Conservation (phyloP, 2,888 invertebrate species). For the Xestia c-nigrum region DNA sequence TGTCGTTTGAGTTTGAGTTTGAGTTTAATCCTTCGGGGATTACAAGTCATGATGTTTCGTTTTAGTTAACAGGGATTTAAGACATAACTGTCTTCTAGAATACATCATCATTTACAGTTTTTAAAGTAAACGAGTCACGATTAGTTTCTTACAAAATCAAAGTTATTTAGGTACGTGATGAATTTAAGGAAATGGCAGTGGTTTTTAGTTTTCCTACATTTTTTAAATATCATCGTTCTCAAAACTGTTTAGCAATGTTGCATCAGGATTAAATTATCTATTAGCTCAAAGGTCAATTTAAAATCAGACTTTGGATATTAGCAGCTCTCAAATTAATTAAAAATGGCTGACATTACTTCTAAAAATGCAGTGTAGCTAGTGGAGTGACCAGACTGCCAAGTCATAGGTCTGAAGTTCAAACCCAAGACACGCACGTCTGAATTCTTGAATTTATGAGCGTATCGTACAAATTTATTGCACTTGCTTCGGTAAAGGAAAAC, state of each 20-base stretch:
- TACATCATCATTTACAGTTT: no score
- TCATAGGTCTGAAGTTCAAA: no score
- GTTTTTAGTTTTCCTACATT: neutral
- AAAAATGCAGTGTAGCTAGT: no score
- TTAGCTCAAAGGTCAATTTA: neutral
- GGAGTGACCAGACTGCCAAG: no score
- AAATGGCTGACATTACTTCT: neutral
- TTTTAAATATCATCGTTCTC: neutral
- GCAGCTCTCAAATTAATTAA: conserved; percentile 3
- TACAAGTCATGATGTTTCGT: neutral
- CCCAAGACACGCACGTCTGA: no score
- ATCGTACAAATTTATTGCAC: no score
- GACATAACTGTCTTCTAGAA: neutral
- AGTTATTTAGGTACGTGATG: neutral
- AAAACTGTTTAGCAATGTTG: neutral
- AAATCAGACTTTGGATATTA: neutral
- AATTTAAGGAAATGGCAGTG: neutral
- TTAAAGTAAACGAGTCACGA: neutral
- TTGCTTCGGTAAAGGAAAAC: no score
- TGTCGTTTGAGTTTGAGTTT: no score
- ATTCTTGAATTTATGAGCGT: no score
- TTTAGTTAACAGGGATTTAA: neutral
- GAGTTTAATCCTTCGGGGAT: no score
- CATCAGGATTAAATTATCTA: neutral
- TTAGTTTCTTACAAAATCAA: neutral